Evolutionary conservation across 2,113 vertebrate genomes (phyloP).

Genomic region (Prunella fulvescens): DNA sequence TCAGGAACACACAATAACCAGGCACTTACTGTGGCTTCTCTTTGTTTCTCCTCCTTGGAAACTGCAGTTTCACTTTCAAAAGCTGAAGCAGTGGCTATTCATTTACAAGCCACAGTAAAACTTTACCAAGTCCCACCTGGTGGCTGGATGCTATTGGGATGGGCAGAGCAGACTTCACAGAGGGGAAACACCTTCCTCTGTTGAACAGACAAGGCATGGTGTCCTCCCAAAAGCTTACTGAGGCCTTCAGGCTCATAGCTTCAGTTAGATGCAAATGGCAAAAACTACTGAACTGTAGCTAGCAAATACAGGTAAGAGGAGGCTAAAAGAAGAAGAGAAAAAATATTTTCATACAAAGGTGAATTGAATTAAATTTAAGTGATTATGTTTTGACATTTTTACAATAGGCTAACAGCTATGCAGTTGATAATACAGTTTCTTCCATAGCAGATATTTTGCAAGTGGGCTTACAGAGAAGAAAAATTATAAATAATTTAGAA

Average conservation of each 20-base stretch:
- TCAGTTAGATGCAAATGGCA: neutral
- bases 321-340: neutral
- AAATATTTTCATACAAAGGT: neutral
- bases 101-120: neutral
- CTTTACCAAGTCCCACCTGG: neutral
- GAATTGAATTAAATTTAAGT: neutral
- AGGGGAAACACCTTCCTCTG: neutral
- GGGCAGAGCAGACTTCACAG: neutral
- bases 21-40: fast-evolving
- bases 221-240: neutral
- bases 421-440: neutral
- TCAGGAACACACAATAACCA: neutral
- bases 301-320: neutral
- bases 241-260: neutral
- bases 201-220: neutral
- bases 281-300: neutral
- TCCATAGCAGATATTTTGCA: neutral
- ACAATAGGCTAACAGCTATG: neutral
- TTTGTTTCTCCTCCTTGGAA: neutral
- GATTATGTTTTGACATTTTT: neutral
- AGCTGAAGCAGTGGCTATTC: neutral
- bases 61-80: neutral
- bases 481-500: neutral
- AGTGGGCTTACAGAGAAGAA: neutral
- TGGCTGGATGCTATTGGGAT: neutral